Evolutionary conservation across 1,140 invertebrate species (phyloP), one percentile per base, ranked within the genome.

Genomic region (Cyclina sinensis): DNA sequence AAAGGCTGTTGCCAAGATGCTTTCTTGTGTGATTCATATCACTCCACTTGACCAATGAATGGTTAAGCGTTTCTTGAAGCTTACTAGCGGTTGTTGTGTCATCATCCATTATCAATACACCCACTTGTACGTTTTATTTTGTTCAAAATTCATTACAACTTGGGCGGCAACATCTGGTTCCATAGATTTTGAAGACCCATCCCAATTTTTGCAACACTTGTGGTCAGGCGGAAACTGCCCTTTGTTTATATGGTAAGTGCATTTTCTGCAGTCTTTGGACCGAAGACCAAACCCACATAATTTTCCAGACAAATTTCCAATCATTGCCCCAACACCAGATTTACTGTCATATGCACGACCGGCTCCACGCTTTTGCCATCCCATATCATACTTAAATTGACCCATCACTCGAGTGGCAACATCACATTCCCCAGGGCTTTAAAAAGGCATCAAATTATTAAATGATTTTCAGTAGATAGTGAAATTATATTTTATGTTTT

Each of bases 261-360:
- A 87, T 46, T 37, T 78, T 32, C 57, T 59, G 30, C 85, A 87
- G 9, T 18, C 35, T 46, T 79, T 87, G 14, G 24, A 65, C 24
- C 51, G 32, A 18, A 78, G 37, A 27, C 14, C 73, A 79, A 57
- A 87, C 9, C 46, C 73, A 14, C 27, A 11, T 9, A 87, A 16
- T 87, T 80, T 39, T 11, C 54, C 51, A 30, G 24, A 37, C 48
- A 27, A 16, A 11, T 46, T 81, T n/a, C 85, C 85, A 48, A 79
- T 79, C 85, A 87, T 87, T 30, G 73, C 65, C n/a, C 85, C 74
- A 14, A 78, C 70, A 12, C 85, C 78, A 35, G 78, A 81, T 59
- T 37, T 59, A n/a, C 78, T 81, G 48, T 80, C 76, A 46, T 80
- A 54, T 12, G 11, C 1, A 14, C 76, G 2, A 1, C 46, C 54